Percentiles rank a stretch among this genome's conserved stretches.
Conservation (phyloP, 1,140 invertebrate genomes). For the Drosophila pandora region DNA sequence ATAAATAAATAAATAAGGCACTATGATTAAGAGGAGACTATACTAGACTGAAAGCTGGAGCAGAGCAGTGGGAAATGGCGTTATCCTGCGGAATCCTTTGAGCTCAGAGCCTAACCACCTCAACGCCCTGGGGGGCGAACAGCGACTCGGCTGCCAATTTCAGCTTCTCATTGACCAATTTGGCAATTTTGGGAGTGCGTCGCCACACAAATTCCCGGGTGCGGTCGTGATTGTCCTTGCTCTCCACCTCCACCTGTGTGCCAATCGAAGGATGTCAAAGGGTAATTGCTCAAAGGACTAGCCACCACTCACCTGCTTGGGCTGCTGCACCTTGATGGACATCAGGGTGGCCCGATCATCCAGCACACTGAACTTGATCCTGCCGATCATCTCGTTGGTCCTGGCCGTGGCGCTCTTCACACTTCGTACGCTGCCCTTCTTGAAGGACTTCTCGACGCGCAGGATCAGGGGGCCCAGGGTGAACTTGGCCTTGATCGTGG, state of each 20-base stretch:
- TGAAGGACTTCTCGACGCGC: slow-evolving; percentile 93
- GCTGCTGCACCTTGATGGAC: slow-evolving; percentile 92
- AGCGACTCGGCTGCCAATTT: slow-evolving; percentile 90
- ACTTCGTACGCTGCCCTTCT: slow-evolving; percentile 88
- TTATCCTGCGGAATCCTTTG: slow-evolving; percentile 11
- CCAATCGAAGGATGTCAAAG: slow-evolving; percentile 48
- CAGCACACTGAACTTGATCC: slow-evolving; percentile 90
- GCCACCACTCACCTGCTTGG: slow-evolving; percentile 88
- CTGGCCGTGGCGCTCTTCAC: slow-evolving; percentile 93
- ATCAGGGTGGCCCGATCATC: slow-evolving; percentile 91
- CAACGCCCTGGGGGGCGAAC: slow-evolving; percentile 85
- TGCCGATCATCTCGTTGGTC: slow-evolving; percentile 92
- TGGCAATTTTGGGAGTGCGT: slow-evolving; percentile 91
- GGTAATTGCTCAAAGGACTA: slow-evolving; percentile 58
- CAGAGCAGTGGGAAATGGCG: slow-evolving; percentile 19
- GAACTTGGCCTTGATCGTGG: slow-evolving; percentile 92
- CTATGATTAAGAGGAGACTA: slow-evolving; percentile 64
- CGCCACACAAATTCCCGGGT: slow-evolving; percentile 92
- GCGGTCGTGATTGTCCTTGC: slow-evolving; percentile 91
- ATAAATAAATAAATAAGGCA: slow-evolving; percentile 75
- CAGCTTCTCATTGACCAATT: slow-evolving; percentile 91
- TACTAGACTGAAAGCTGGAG: slow-evolving; percentile 41
- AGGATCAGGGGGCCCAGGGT: slow-evolving; percentile 90
- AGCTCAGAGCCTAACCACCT: slow-evolving; percentile 71
- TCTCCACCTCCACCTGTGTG: slow-evolving; percentile 90